Evolutionary conservation across 37 sponge, comb jelly and placozoan genomes (phyloP), one percentile per base, ranked within the genome.

Genomic region (Aphrocallistes beatrix): DNA sequence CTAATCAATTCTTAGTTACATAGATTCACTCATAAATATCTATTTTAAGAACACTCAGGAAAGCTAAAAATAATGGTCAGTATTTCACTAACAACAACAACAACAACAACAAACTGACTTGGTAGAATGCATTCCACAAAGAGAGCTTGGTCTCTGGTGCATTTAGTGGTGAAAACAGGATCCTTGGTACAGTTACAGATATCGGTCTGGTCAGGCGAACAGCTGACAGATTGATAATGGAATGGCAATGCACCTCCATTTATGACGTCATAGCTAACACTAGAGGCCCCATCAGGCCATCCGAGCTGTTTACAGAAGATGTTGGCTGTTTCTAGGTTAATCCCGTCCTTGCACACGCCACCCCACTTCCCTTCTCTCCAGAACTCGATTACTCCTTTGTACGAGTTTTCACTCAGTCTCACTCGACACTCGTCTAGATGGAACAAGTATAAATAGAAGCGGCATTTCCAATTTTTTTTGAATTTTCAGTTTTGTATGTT

Each of bases 231-330:
- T 13, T 60, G 75, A 30, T 25, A 60, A 60, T 60, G 75, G 75
- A 60, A 60, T 13, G 75, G 75, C 10, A 60, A 25, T 25, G 75
- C 75, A 25, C 75, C 75, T 21, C 1, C 6, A 8, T 19, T 60
- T 1, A 13, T 60, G 34, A 60, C 75, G 75, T 60, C 75, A 60
- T 60, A 60, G 10, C 75, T 30, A 25, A 60, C 3, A 19, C 3
- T 60, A 32, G 34, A 3, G 1, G 75, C 75, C 32, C 75, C 75
- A 3, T 13, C 75, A 6, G 40, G 36, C 48, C 39, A 87, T 34
- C 89, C 89, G 38, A 85, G 75, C 51, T 85, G 51, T 1, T 82
- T 81, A 49, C 89, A 88, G 51, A 88, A 19, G 1, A 88, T 39
- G 37, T 38, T n/a, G 16, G 85, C 86, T 47, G 60, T 85, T 28